These are phyloP conservation scores for Agrotis ipsilon DNA, from an alignment of 2,888 invertebrate genomes.

Conservation along the genomic window DNA sequence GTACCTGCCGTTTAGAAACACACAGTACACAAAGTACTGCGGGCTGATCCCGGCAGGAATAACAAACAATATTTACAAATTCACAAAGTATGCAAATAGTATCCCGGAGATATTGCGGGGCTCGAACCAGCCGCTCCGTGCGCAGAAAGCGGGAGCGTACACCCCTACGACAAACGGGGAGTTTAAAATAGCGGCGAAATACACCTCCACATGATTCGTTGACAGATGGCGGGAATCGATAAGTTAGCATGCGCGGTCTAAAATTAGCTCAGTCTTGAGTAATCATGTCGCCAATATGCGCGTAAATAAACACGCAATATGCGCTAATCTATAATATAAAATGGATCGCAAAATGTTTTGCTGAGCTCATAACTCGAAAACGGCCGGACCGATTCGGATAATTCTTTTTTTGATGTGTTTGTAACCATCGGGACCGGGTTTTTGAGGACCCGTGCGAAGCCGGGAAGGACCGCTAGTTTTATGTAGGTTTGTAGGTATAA, in stretches of 20 bases:
- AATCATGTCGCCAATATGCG: neutral
- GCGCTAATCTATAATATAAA: too few relatives aligned
- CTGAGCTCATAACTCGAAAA: too few relatives aligned
- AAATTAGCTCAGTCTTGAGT: slow-evolving; percentile 4
- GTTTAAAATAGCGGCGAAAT: slow-evolving; percentile 18
- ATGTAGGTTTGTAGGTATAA: neutral
- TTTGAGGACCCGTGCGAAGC: too few relatives aligned
- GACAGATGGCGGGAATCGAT: neutral
- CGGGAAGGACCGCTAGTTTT: too few relatives aligned
- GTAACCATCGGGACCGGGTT: too few relatives aligned
- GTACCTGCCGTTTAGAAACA: slow-evolving; percentile 71
- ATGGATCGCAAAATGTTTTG: too few relatives aligned
- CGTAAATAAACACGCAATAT: neutral
- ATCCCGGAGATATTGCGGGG: slow-evolving; percentile 17
- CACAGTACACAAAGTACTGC: slow-evolving; percentile 44
- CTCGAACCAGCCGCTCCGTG: slow-evolving; percentile 42
- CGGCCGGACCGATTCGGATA: too few relatives aligned
- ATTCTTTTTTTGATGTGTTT: too few relatives aligned
- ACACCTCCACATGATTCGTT: neutral
- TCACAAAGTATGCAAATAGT: slow-evolving; percentile 29
- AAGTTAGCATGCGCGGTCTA: neutral
- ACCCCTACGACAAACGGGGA: slow-evolving; percentile 38
- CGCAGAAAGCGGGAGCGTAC: slow-evolving; percentile 7
- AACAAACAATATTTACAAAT: slow-evolving; percentile 29
- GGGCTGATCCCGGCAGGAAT: slow-evolving; percentile 61